These are phyloP conservation scores for Progne subis DNA, from an alignment of 2,113 vertebrate genomes.

Conservation along the genomic window DNA sequence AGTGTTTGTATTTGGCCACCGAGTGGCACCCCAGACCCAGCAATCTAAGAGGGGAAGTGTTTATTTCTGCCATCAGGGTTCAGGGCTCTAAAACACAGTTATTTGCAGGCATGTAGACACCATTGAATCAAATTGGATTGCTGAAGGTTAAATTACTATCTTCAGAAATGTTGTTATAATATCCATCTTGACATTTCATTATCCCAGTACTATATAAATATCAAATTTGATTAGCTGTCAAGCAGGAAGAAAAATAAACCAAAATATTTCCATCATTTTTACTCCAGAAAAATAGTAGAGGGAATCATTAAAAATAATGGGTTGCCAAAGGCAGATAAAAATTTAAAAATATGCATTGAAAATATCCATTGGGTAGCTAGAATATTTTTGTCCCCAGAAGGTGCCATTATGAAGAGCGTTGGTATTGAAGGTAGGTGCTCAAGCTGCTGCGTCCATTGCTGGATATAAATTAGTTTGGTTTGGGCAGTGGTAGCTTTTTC, in stretches of 20 bases:
- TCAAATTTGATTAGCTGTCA: conserved; percentile 19
- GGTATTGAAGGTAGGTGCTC: neutral
- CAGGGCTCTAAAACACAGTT: neutral
- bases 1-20: neutral
- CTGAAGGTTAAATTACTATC: conserved; percentile 40
- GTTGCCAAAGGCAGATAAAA: neutral
- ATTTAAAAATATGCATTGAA: neutral
- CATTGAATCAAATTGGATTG: neutral
- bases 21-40: conserved; percentile 7
- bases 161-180: conserved; percentile 24
- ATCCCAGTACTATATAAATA: conserved; percentile 24
- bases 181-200: conserved; percentile 35
- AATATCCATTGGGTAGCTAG: neutral
- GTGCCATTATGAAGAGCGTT: neutral
- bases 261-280: neutral
- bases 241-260: neutral
- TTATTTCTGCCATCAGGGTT: neutral
- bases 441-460: neutral
- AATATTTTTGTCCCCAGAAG: neutral
- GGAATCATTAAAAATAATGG: neutral
- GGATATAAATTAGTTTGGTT: neutral
- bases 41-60: neutral
- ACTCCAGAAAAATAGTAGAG: neutral
- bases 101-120: neutral
- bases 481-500: neutral